A percentile compares a stretch with the other conserved stretches of the same genome.
These are phyloP conservation scores for Escarpia spicata DNA, from an alignment of 2,888 invertebrate genomes.

Conservation along the genomic window DNA sequence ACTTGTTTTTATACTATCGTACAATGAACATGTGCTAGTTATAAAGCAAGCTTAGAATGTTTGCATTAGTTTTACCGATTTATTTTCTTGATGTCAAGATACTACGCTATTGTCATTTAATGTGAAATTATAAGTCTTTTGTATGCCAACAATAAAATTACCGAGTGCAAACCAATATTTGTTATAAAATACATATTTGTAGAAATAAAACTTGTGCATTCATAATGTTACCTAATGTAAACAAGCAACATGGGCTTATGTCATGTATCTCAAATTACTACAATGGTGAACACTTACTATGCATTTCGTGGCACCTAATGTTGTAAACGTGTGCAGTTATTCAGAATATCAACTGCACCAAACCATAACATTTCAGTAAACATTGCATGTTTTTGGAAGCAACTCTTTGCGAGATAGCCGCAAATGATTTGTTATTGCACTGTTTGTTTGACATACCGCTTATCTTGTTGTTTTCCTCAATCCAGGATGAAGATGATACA, in stretches of 20 bases:
- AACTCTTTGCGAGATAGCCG: neutral
- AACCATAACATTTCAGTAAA: neutral
- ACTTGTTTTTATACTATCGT: neutral
- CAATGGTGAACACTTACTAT: neutral
- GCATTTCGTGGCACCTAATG: neutral
- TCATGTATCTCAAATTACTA: neutral
- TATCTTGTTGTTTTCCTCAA: neutral
- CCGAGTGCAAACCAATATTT: neutral
- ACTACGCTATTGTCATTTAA: neutral
- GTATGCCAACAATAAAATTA: neutral
- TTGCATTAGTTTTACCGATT: neutral
- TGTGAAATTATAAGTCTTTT: neutral
- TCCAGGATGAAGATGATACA: conserved; percentile 53
- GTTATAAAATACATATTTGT: neutral
- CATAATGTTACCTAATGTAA: neutral
- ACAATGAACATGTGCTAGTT: neutral
- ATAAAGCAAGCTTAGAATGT: neutral
- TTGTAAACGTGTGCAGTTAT: neutral
- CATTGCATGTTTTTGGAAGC: neutral
- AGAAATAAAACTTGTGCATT: neutral
- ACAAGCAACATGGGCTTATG: neutral
- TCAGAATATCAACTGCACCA: neutral
- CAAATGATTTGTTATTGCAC: neutral
- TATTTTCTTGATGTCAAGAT: neutral
- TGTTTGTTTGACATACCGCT: neutral